Evolutionary conservation across 2,888 invertebrate species (phyloP), one percentile per base, ranked within the genome.

Genomic region (Chrysolina haemoptera): DNA sequence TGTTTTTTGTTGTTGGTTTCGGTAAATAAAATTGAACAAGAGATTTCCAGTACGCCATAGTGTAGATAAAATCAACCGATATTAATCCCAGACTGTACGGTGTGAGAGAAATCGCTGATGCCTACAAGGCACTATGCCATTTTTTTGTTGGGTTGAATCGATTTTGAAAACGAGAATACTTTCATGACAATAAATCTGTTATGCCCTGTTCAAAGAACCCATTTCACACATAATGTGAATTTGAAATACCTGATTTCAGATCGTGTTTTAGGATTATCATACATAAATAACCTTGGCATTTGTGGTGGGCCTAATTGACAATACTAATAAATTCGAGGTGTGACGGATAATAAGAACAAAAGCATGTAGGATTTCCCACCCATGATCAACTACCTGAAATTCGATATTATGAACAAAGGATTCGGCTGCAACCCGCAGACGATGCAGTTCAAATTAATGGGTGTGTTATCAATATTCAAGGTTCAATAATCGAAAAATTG

Each of bases 261-360:
- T 22, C 66, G 14, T 8, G 50, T 48, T 66, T 46, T 27, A 14
- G 48, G 27, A 66, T 50, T 50, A 67, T 41, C 50, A 67, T 55
- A 55, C 12, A 22, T 40, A 67, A 67, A 62, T 18, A 67, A 41
- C 75, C 75, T 75, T 75, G 75, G 67, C 75, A 75, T 75, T 75
- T 75, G 48, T 41, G 40, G 59, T 68, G 22, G 68, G 40, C 67
- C 70, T 65, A 50, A 73, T 71, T 71, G 71, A 71, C 71, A 62
- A 66, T 46, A 66, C n/a, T n/a, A 27, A 64, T 43, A 59, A 41
- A 55, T 68, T 59, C 48, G 35, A 71, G 71, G 71, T 71, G 71
- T 65, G 71, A 71, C 71, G 18, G 55, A 41, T 50, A 66, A 46
- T 46, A 35, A 66, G 66, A 71, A 70, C 64, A 20, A 70, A 65